Evolutionary conservation across 2,797 vertebrate species (phyloP).

Genomic region (Callimico goeldii): DNA sequence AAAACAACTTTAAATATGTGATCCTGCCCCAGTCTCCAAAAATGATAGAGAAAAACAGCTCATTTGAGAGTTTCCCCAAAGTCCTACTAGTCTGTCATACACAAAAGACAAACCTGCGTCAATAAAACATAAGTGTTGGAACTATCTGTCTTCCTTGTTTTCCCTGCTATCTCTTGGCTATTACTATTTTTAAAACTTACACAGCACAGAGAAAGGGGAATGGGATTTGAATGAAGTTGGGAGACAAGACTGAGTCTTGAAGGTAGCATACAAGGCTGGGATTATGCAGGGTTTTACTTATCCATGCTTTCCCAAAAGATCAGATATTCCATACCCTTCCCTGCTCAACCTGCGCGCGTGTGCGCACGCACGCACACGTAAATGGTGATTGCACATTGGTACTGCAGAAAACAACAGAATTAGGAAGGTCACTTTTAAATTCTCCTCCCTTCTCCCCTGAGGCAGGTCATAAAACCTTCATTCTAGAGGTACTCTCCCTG

Average conservation of each 20-base stretch:
- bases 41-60: background rate
- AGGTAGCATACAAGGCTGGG: background rate
- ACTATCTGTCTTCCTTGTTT: background rate
- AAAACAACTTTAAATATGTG: conserved; percentile 32
- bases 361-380: background rate
- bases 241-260: background rate
- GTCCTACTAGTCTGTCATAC: background rate
- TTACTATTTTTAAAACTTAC: background rate
- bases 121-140: background rate
- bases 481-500: background rate
- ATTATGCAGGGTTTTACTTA: background rate
- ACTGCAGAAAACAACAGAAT: background rate
- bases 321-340: too few species aligned
- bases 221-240: conserved; percentile 1
- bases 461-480: background rate
- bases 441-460: background rate
- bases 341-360: too few species aligned
- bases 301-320: background rate
- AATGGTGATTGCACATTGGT: background rate
- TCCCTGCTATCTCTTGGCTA: background rate
- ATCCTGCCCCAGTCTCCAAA: background rate
- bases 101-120: background rate
- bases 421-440: background rate
- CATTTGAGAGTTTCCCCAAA: background rate
- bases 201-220: background rate